Conservation (phyloP, 2,113 vertebrate genomes). For the cattle (Bos taurus) region DNA sequence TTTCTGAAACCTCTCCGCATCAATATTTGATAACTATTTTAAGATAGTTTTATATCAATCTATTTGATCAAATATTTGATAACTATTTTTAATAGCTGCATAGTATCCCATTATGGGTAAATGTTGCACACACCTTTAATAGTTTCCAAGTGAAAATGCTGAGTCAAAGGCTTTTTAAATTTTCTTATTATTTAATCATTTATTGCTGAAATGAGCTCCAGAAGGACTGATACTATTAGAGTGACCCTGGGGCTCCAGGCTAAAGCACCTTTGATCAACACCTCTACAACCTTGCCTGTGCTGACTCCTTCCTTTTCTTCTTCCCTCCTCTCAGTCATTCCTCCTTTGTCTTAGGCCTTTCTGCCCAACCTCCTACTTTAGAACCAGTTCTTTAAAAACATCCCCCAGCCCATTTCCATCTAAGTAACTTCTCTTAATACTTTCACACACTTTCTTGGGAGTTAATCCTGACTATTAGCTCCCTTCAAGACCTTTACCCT, state of each 20-base stretch:
- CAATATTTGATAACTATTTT: neutral
- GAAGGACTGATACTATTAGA: neutral
- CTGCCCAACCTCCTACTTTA: neutral
- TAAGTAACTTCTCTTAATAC: neutral
- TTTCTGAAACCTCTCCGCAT: neutral
- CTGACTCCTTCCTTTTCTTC: neutral
- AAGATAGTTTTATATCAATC: neutral
- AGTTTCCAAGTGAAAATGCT: neutral
- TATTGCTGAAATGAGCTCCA: neutral
- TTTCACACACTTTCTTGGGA: neutral
- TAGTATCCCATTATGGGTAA: neutral
- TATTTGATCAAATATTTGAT: neutral
- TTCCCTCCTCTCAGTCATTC: neutral
- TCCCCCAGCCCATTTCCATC: neutral
- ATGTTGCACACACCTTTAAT: neutral
- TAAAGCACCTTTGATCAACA: fast-evolving
- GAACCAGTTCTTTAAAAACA: neutral
- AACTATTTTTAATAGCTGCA: neutral
- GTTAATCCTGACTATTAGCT: neutral
- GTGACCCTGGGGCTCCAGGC: neutral
- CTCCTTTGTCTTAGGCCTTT: neutral
- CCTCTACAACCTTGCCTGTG: neutral
- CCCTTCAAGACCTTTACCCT: neutral
- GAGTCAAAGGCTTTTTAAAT: neutral
- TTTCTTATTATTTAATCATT: neutral